phyloP scores from a whole-genome alignment of 2,797 vertebrate genomes.

The Silurus aristotelis region DNA sequence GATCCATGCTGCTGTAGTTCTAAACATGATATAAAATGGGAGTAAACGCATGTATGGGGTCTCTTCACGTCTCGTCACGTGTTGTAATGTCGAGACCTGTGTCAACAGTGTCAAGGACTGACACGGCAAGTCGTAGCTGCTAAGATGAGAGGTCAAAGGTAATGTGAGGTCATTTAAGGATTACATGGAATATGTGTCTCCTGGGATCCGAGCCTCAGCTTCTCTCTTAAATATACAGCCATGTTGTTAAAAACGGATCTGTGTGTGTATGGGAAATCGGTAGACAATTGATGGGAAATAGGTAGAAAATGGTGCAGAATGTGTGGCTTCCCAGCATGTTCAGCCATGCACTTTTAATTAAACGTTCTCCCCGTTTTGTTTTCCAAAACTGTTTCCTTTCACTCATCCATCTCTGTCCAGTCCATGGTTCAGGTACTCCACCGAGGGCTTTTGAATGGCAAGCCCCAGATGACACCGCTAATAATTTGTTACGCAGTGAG shows the following conservation, averaged over 20 bases:
- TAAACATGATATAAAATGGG: background rate
- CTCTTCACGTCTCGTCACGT: too few relatives aligned
- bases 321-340: background rate
- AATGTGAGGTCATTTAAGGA: conserved; percentile 65
- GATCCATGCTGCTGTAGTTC: too few relatives aligned
- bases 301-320: background rate
- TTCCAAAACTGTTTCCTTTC: background rate
- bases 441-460: conserved; percentile 66
- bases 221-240: too few relatives aligned
- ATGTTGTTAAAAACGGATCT: background rate
- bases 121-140: conserved; percentile 53
- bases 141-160: conserved; percentile 71
- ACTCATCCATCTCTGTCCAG: conserved; percentile 41
- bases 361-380: conserved; percentile 24
- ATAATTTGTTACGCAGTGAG: conserved; percentile 75
- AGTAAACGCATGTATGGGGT: background rate
- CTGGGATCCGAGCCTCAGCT: conserved; percentile 45
- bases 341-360: conserved; percentile 72
- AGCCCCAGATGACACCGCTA: conserved; percentile 72
- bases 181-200: conserved; percentile 69
- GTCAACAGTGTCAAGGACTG: background rate
- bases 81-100: background rate
- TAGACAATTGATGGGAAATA: conserved; percentile 61
- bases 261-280: too few relatives aligned
- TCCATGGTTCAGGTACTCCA: conserved; percentile 29